Percentiles rank a stretch among this genome's conserved stretches.
Conservation (phyloP, 2,113 vertebrate genomes). For the Apodemus sylvaticus region DNA sequence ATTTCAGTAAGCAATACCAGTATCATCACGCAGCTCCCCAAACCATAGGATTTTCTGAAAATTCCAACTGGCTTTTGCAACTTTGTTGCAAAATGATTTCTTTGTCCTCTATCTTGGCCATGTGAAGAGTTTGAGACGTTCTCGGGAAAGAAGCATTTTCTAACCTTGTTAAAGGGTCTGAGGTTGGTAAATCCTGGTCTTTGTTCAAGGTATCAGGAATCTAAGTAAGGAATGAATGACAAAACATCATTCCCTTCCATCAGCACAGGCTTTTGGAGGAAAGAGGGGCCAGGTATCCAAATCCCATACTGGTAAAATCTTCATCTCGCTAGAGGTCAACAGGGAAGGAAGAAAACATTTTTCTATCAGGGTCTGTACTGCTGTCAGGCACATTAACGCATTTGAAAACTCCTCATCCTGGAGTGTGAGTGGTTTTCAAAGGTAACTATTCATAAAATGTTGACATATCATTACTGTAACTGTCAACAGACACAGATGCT, state of each 20-base stretch:
- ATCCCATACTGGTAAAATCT: conserved; percentile 49
- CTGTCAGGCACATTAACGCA: conserved; percentile 69
- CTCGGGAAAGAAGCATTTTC: neutral
- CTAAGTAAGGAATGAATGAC: neutral
- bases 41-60: neutral
- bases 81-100: neutral
- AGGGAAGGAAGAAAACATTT: conserved; percentile 68
- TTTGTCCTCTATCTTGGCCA: too few species aligned
- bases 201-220: conserved; percentile 15
- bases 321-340: conserved; percentile 64
- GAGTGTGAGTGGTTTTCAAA: conserved; percentile 77
- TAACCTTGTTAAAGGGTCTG: neutral
- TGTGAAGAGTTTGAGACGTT: neutral
- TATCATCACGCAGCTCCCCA: neutral
- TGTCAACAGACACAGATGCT: conserved; percentile 65
- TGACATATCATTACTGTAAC: conserved; percentile 78
- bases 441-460: conserved; percentile 80
- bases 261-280: neutral
- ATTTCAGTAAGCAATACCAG: neutral
- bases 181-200: neutral
- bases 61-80: neutral
- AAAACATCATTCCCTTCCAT: conserved; percentile 3
- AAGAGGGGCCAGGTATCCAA: conserved; percentile 25
- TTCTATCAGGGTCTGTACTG: conserved; percentile 58
- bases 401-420: conserved; percentile 73